Percentiles rank a stretch among this genome's conserved stretches.
These are phyloP conservation scores for Nephila pilipes DNA, from an alignment of 1,140 invertebrate genomes.

Conservation along the genomic window DNA sequence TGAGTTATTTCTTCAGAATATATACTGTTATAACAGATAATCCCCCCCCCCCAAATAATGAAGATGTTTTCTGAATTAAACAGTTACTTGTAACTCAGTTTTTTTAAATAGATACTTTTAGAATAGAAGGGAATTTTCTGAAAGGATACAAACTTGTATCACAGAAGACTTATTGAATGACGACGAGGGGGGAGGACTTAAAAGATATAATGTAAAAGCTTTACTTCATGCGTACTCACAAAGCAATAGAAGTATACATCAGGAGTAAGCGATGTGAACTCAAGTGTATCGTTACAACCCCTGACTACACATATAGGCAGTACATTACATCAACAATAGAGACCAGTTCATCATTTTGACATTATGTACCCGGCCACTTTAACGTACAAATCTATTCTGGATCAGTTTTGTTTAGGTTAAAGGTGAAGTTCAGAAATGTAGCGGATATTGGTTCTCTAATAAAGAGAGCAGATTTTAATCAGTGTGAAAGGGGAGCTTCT, in stretches of 20 bases:
- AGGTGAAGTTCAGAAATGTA: neutral
- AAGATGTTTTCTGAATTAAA: neutral
- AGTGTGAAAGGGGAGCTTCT: neutral
- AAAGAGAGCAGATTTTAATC: neutral
- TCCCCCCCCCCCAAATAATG: neutral
- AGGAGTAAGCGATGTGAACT: neutral
- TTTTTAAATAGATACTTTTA: neutral
- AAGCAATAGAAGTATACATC: neutral
- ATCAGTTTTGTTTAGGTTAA: neutral
- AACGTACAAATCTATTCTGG: neutral
- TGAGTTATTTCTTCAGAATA: neutral
- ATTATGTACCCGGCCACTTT: neutral
- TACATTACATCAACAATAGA: slow-evolving; percentile 16
- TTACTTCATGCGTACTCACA: neutral
- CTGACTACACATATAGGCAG: neutral
- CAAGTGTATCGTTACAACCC: neutral
- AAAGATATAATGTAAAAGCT: neutral
- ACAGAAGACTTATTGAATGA: neutral
- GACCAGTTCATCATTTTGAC: slow-evolving; percentile 48
- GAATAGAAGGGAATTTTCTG: neutral
- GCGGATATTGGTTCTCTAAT: neutral
- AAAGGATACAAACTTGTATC: neutral
- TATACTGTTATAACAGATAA: neutral
- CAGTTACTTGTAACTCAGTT: neutral
- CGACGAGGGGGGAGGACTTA: neutral